These are phyloP conservation scores for Magallana gigas DNA, from an alignment of 1,140 invertebrate genomes.

Conservation along the genomic window DNA sequence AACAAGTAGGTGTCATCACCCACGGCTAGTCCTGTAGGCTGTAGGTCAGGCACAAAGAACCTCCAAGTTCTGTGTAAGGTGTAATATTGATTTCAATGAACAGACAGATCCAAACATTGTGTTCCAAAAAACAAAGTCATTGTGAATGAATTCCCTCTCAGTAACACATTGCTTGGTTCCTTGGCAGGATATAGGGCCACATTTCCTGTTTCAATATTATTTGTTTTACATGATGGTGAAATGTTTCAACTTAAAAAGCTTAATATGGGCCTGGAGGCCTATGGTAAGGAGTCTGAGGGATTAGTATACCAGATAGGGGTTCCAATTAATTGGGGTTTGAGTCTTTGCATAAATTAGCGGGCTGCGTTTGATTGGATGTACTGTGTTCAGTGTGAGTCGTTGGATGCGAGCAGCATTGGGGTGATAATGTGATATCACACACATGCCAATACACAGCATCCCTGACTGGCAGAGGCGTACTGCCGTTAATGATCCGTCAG, in stretches of 20 bases:
- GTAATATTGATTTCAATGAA: background rate
- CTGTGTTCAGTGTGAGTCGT: background rate
- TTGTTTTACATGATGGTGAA: constrained; percentile 26
- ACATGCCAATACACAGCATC: constrained; percentile 21
- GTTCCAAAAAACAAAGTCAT: constrained; percentile 1
- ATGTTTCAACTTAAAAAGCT: background rate
- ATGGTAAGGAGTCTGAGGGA: background rate
- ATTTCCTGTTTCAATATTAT: constrained; percentile 5
- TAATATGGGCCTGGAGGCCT: background rate
- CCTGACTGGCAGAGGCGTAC: background rate
- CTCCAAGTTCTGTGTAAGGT: no score
- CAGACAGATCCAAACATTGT: background rate
- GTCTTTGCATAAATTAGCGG: constrained; percentile 14
- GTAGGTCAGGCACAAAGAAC: no score
- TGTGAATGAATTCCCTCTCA: background rate
- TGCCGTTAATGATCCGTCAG: background rate
- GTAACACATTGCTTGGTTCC: background rate
- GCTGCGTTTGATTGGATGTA: constrained; percentile 11
- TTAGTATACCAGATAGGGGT: background rate
- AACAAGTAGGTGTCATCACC: constrained; percentile 15
- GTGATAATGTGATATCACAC: constrained; percentile 37
- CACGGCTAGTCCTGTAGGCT: background rate
- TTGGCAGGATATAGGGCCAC: background rate
- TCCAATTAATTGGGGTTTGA: background rate
- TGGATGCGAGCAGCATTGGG: background rate